Evolutionary conservation across 2,797 vertebrate species (phyloP).

Genomic region (Cheirogaleus major): DNA sequence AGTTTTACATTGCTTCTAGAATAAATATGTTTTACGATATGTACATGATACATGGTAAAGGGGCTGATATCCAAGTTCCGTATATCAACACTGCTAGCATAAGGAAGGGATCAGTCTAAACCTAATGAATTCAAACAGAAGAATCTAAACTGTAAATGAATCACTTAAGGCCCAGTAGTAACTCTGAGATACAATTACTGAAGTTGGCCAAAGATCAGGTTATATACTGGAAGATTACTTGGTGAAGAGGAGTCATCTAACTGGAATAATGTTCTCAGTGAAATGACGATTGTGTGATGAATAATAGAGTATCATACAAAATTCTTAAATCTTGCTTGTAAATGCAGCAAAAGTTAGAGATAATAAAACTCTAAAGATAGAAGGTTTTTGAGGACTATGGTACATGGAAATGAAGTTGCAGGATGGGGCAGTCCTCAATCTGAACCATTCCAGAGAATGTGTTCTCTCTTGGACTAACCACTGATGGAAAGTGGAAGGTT

Average conservation of each 20-base stretch:
- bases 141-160: conserved; percentile 7
- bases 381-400: background rate
- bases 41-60: background rate
- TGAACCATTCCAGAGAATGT: background rate
- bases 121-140: background rate
- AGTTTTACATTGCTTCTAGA: background rate
- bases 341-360: background rate
- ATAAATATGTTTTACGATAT: background rate
- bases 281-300: background rate
- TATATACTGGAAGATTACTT: background rate
- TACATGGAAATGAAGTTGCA: background rate
- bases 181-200: background rate
- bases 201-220: background rate
- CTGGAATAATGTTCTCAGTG: background rate
- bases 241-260: background rate
- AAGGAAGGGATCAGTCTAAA: background rate
- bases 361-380: background rate
- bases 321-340: background rate
- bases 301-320: background rate
- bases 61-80: background rate
- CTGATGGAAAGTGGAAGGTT: background rate
- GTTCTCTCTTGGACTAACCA: background rate
- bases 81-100: background rate
- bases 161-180: background rate
- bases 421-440: no score